A percentile compares a stretch with the other conserved stretches of the same genome.
phyloP scores from a whole-genome alignment of 2,113 vertebrate species.

The Marmota flaviventris region DNA sequence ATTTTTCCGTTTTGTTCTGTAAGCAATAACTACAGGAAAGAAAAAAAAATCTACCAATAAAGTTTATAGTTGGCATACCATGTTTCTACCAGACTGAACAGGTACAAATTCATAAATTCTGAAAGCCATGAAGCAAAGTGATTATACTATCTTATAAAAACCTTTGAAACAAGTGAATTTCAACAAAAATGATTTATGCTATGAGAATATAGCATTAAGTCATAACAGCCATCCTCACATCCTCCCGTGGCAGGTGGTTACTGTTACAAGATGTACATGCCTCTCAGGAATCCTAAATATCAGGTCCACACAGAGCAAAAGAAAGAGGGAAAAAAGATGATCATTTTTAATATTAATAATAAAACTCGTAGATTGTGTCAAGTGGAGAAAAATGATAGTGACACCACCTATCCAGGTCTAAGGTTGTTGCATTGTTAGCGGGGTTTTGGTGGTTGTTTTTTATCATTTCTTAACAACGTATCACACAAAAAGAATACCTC shows the following conservation, averaged over 20 bases:
- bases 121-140: constrained; percentile 36
- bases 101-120: constrained; percentile 54
- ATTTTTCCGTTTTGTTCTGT: constrained; percentile 9
- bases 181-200: constrained; percentile 25
- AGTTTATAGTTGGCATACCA: neutral
- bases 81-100: neutral
- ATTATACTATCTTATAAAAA: neutral
- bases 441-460: neutral
- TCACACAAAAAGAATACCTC: neutral
- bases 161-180: constrained; percentile 48
- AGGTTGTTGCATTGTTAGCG: neutral
- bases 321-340: neutral
- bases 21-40: neutral
- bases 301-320: neutral
- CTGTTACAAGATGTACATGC: neutral
- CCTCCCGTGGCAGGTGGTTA: neutral
- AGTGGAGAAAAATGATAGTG: neutral
- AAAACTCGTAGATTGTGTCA: neutral
- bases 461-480: neutral
- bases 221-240: neutral
- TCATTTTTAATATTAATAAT: neutral
- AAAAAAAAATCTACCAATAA: constrained; percentile 17
- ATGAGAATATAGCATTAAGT: neutral
- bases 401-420: neutral
- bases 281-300: neutral